Evolutionary conservation across 1,140 invertebrate genomes (phyloP), one percentile per base, ranked within the genome.

Genomic region (Triops cancriformis): DNA sequence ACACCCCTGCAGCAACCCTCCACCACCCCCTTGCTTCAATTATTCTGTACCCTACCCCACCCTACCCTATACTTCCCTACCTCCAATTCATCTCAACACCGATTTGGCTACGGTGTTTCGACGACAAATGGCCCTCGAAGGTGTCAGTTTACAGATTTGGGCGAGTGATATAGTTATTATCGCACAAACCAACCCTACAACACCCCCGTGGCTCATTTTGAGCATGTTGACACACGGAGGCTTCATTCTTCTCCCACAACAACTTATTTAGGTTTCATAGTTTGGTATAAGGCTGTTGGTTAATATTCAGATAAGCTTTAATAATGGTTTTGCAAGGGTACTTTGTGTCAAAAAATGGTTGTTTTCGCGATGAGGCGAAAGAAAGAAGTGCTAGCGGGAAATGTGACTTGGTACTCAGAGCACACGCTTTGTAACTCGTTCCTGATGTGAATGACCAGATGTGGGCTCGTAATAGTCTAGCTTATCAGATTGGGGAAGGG

Each of bases 401-500:
- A 0, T 6, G 23, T 9, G 14, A 64, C 23, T 64, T 64, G 18
- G 23, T 64, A 64, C 51, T 64, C 23, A 18, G 18, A 12, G 6
- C 51, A 37, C 51, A 23, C 51, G 51, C 51, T 64, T 37, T 64
- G 18, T 64, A 64, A 64, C 23, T 64, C 5, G 51, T 64, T 64
- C 14, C 18, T 64, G 51, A 64, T 64, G 51, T 64, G 51, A 64
- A 6, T 64, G 51, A 64, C 51, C 51, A 64, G 51, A 64, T 64
- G 51, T 64, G 51, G 51, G 51, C 51, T 64, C 18, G 51, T 64
- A 64, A 64, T 64, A 64, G 51, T 64, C 51, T 64, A 14, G 51
- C 51, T 64, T 64, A 64, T 64, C 51, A 64, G 51, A 64, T 64
- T 64, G 51, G 51, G n/a, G 51, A 64, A 64, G 51, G 51, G 51